Evolutionary conservation across 2,113 vertebrate species (phyloP), one percentile per base, ranked within the genome.

Genomic region (Urocynchramus pylzowi): DNA sequence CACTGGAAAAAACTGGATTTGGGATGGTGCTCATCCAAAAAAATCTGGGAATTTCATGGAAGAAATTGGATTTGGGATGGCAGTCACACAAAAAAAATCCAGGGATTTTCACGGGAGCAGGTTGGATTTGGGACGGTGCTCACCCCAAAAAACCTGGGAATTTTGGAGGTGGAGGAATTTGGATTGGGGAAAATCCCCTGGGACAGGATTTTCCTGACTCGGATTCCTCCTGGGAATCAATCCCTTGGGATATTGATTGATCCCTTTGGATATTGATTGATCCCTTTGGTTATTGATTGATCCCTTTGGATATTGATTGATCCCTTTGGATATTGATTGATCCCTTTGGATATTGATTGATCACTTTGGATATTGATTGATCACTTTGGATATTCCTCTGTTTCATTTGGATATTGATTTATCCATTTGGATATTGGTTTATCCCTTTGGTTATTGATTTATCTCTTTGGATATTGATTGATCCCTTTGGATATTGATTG

Each of bases 391-490:
- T n/a, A n/a, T n/a, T n/a, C n/a, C n/a, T n/a, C n/a, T n/a, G n/a
- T n/a, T n/a, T n/a, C n/a, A n/a, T n/a, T n/a, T n/a, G n/a, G n/a
- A n/a, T n/a, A n/a, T n/a, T n/a, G n/a, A n/a, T n/a, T n/a, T n/a
- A n/a, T n/a, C n/a, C n/a, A n/a, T n/a, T n/a, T 8, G 65, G n/a
- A 49, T 49, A 28, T 14, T 1, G 9, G 2, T 68, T 0, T 0
- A 28, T 28, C 13, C 44, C 33, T 20, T 20, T 3, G 44, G 44
- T 19, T 27, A 14, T 27, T 9, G 17, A 5, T 68, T 10, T 3
- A 23, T n/a, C 37, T 37, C 37, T 28, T 14, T 7, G 13, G 39
- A 28, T 27, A 27, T 56, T 33, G 30, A 13, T 33, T 5, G 1
- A 14, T 20, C 13, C 35, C 35, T 39, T 31, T 1, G 49, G 35